Percentiles rank a stretch among this genome's conserved stretches.
phyloP scores from a whole-genome alignment of 2,113 vertebrate species.

The Chrysemys picta region DNA sequence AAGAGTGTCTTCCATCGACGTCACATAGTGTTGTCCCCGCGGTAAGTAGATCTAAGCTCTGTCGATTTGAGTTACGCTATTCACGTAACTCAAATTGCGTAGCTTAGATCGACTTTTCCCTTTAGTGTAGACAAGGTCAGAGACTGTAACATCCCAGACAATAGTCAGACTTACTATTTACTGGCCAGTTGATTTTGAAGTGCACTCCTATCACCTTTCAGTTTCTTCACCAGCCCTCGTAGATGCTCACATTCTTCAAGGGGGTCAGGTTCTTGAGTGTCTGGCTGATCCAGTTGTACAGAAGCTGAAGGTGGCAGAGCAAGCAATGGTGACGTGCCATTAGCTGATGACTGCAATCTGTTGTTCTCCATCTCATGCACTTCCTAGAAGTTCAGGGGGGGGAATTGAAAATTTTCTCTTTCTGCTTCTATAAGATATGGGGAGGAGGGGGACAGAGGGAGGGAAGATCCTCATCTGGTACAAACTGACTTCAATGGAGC shows the following conservation, averaged over 20 bases:
- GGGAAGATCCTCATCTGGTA: neutral
- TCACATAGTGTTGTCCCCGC: too few species aligned
- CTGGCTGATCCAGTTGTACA: neutral
- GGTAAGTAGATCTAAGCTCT: too few species aligned
- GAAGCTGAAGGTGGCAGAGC: neutral
- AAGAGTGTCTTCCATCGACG: too few species aligned
- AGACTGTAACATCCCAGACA: neutral
- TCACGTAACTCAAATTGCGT: too few species aligned
- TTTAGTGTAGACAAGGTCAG: too few species aligned
- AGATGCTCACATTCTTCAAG: conserved; percentile 71
- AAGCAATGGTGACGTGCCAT: neutral
- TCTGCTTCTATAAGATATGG: neutral
- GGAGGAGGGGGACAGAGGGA: neutral
- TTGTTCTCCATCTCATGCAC: conserved; percentile 50
- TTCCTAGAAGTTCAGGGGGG: conserved; percentile 64
- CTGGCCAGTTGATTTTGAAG: conserved; percentile 79
- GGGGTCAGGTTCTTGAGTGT: neutral
- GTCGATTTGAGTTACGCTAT: too few species aligned
- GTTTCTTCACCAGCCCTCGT: conserved; percentile 71
- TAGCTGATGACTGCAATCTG: neutral
- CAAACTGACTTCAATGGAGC: neutral
- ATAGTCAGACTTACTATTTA: conserved; percentile 81
- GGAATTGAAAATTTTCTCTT: neutral
- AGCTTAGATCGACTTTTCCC: too few species aligned
- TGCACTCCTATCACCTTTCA: conserved; percentile 75